Evolutionary conservation across 2,888 invertebrate species (phyloP), one percentile per base, ranked within the genome.

Genomic region (Rhagophthalmus giganteus): DNA sequence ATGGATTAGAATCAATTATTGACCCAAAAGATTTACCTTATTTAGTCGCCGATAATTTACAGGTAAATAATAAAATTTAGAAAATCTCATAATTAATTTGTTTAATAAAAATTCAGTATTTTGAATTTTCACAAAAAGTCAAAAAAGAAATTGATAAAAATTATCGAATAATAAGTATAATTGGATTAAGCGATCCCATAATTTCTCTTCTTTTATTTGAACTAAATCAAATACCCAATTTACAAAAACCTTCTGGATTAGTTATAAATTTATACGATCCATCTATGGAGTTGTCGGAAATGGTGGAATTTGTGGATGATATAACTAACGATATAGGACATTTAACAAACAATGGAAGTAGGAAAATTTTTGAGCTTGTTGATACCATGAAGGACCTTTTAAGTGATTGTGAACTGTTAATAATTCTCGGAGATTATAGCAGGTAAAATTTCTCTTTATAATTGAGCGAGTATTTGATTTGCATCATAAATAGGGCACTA

Each of bases 321-420:
- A 33, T 68, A 2, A 55, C 55, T 16, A 61, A 59, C 32, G 61
- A 67, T 31, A 12, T 65, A 3, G 48, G 48, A 39, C n/a, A 10
- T 55, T 61, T 53, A 15, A 34, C 34, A n/a, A n/a, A n/a, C 44
- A 44, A 25, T 35, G 61, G 38, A 58, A 13, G 38, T 26, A 13
- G 54, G 20, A 14, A 38, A 16, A 12, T 12, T 1, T 12, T 52
- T 27, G 2, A 2, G 8, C 14, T 74, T 45, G 70, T 78, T 7
- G 67, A 74, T 1, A 76, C 72, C 66, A 65, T 81, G 58, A 76
- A 78, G 11, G 64, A 75, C 11, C 80, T 76, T 10, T 67, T 83
- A 2, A 69, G 73, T 5, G 65, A 76, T 46, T 74, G 78, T 10
- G 79, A 83, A 66, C 64, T 82, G 46, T 62, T 83, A 6, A 78